These are phyloP conservation scores for Aporophyla nigra DNA, from an alignment of 2,888 invertebrate genomes.

Conservation along the genomic window DNA sequence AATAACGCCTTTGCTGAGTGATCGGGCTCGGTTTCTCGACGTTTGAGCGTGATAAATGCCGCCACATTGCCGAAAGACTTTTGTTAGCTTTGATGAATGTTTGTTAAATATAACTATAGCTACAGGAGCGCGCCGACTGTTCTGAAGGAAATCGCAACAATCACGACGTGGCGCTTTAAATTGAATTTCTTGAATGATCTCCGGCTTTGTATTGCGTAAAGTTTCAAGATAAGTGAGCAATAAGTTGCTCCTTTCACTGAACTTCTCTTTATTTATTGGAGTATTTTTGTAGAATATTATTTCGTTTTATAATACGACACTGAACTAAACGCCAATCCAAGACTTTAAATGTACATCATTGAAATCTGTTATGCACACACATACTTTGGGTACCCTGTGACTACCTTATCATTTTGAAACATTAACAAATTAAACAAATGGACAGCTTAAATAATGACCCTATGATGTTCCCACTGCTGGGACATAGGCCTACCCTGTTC, in stretches of 20 bases:
- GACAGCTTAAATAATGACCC: too few relatives aligned
- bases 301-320: slow-evolving; percentile 1
- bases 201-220: slow-evolving; percentile 32
- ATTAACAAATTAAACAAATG: too few relatives aligned
- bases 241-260: slow-evolving; percentile 12
- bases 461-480: too few relatives aligned
- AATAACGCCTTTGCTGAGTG: slow-evolving; percentile 58
- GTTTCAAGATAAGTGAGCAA: slow-evolving; percentile 34
- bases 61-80: slow-evolving; percentile 58
- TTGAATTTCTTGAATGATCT: slow-evolving; percentile 44
- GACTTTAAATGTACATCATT: neutral
- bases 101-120: slow-evolving; percentile 49
- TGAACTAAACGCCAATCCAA: neutral
- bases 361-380: neutral
- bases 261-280: neutral
- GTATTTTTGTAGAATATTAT: slow-evolving; percentile 1
- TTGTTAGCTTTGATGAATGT: slow-evolving; percentile 64
- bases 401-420: neutral
- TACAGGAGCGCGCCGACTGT: slow-evolving; percentile 25
- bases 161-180: slow-evolving; percentile 35
- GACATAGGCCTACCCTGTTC: too few relatives aligned
- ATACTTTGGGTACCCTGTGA: too few relatives aligned
- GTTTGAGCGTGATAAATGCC: slow-evolving; percentile 60
- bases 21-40: slow-evolving; percentile 54
- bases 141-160: slow-evolving; percentile 37